Conservation (phyloP, 2,113 vertebrate genomes). For the Callorhinus ursinus region DNA sequence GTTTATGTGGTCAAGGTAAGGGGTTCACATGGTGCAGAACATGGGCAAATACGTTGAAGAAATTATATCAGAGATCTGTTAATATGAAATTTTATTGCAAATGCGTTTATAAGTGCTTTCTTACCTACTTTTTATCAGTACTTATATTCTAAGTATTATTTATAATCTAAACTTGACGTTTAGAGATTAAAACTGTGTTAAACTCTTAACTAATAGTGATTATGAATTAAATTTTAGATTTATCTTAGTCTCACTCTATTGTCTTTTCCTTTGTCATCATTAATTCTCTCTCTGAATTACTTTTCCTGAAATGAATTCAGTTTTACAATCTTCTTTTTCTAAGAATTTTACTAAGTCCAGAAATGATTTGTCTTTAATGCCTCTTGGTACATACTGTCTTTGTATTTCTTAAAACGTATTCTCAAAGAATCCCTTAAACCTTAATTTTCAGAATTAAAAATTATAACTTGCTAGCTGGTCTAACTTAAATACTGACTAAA, state of each 20-base stretch:
- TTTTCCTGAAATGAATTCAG: conserved; percentile 25
- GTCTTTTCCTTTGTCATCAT: background rate
- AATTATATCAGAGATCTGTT: background rate
- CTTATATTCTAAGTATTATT: background rate
- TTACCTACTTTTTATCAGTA: background rate
- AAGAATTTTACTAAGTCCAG: conserved; percentile 30
- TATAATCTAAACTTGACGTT: background rate
- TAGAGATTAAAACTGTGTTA: conserved; percentile 13
- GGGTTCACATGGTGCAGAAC: background rate
- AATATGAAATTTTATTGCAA: background rate
- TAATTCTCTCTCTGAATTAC: background rate
- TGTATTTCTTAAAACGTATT: conserved; percentile 3
- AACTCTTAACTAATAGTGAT: background rate
- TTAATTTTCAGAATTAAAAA: conserved; percentile 59
- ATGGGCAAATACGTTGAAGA: background rate
- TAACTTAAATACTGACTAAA: conserved; percentile 24
- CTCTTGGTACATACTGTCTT: background rate
- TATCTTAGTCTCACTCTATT: background rate
- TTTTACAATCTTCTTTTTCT: conserved; percentile 29
- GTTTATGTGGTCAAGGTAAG: background rate
- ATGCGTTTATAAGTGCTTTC: background rate
- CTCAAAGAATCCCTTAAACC: conserved; percentile 6
- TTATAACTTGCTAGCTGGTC: background rate
- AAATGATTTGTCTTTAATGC: background rate
- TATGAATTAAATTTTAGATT: conserved; percentile 13